These are phyloP conservation scores for Papilio polyxenes DNA, from an alignment of 1,140 invertebrate species.

Conservation along the genomic window DNA sequence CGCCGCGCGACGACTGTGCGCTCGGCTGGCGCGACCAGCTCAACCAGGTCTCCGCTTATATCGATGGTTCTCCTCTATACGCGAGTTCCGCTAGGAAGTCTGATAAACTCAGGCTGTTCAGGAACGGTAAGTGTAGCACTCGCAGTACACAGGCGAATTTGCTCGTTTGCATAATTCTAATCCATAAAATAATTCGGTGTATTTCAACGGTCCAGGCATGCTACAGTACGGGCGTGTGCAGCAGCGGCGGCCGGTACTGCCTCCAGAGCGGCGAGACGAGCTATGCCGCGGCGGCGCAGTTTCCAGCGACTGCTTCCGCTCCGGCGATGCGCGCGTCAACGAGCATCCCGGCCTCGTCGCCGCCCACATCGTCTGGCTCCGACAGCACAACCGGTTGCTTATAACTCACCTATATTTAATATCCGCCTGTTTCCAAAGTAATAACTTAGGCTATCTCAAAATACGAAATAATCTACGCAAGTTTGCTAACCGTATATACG, in stretches of 20 bases:
- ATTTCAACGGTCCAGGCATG: slow-evolving; percentile 74
- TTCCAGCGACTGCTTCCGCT: slow-evolving; percentile 85
- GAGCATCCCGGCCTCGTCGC: slow-evolving; percentile 94
- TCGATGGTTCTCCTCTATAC: slow-evolving; percentile 96
- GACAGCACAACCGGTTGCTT: slow-evolving; percentile 90
- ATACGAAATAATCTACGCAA: no score
- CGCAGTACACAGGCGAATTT: not conserved
- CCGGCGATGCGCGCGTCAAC: slow-evolving; percentile 90
- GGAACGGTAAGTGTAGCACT: slow-evolving; percentile 80
- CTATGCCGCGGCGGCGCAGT: slow-evolving; percentile 85
- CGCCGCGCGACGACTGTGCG: slow-evolving; percentile 85
- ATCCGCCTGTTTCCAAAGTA: no score
- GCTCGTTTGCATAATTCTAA: not conserved
- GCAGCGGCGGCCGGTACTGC: slow-evolving; percentile 80
- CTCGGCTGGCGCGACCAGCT: slow-evolving; percentile 88
- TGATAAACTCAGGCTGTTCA: slow-evolving; percentile 86
- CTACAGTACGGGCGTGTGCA: slow-evolving; percentile 85
- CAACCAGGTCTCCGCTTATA: slow-evolving; percentile 92
- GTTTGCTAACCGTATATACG: no score
- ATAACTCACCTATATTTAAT: not conserved
- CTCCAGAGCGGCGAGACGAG: slow-evolving; percentile 80
- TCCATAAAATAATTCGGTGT: not conserved
- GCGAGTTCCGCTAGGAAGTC: slow-evolving; percentile 90
- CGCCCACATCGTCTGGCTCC: slow-evolving; percentile 92
- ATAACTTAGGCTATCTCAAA: no score